Percentiles rank a stretch among this genome's conserved stretches.
These are phyloP conservation scores for Procambarus clarkii DNA, from an alignment of 1,140 invertebrate genomes.

Conservation along the genomic window DNA sequence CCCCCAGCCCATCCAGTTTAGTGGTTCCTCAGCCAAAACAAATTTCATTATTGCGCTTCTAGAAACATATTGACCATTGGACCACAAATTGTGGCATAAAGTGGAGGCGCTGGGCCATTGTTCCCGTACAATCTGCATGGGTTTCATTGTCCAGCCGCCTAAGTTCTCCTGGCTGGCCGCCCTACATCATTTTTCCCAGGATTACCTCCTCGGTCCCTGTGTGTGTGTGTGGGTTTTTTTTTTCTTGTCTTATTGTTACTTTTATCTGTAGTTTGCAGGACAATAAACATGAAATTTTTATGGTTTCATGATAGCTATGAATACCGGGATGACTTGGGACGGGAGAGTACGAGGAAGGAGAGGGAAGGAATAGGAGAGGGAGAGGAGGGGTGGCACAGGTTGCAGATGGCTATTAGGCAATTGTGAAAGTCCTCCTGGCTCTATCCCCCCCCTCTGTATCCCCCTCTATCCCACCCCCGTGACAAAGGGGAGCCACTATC, in stretches of 20 bases:
- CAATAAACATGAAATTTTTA: not conserved
- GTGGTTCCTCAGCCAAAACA: constrained; percentile 41
- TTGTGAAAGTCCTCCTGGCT: not conserved
- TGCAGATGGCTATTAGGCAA: not conserved
- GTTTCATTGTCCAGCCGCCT: constrained; percentile 24
- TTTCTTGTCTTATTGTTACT: constrained; percentile 34
- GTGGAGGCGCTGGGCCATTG: constrained; percentile 23
- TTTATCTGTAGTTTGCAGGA: constrained; percentile 4
- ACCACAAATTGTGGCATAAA: constrained; percentile 61
- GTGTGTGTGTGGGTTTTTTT: not conserved
- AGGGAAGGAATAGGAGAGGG: not conserved
- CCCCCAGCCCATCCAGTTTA: constrained; percentile 18
- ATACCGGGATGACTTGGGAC: not conserved
- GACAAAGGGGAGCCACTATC: not conserved
- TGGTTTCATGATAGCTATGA: not conserved
- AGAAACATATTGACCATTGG: constrained; percentile 63
- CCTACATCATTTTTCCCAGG: constrained; percentile 4
- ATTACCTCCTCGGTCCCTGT: not conserved
- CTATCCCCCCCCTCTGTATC: too few relatives aligned
- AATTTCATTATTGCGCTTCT: constrained; percentile 62
- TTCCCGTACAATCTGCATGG: constrained; percentile 49
- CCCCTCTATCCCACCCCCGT: not conserved
- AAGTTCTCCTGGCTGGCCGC: not conserved
- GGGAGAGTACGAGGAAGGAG: not conserved
- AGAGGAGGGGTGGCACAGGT: not conserved